Base-by-base conservation (phyloP, 2,888 invertebrate genomes). In the Cantharis lateralis region DNA sequence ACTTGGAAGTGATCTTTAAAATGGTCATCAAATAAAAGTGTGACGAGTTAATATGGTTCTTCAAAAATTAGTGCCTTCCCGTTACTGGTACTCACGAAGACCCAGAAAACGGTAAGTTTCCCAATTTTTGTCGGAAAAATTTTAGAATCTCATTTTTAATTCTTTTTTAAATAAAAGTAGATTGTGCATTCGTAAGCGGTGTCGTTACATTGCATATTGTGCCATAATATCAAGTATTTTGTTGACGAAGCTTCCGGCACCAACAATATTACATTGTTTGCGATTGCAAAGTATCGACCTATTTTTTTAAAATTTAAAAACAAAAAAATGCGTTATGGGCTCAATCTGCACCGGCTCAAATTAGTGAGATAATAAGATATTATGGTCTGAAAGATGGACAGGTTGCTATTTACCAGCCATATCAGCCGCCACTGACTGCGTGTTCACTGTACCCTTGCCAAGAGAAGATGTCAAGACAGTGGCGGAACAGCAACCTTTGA, bases 11-110 rank as follows among this genome's bases (percentile, higher is more conserved):
- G 18, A 28, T 48, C n/a, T 18, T 48, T 32, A 32, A 18, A 24
- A 61, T 26, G 26, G 63, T 26, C 24, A 16, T 26, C 32, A 72
- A 72, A 62, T 71, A 73, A 77, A 71, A 70, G 75, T 78, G 78
- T 70, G 75, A 32, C 77, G 81, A 76, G 80, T 75, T 83, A 83
- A 81, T 77, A 88, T 88, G 88, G 88, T 88, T 72, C 84, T 88
- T 74, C 87, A 87, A 80, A 87, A 87, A 82, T 84, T 87, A 80
- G 87, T 87, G 26, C 84, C 87, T 48, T 85, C 87, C 16, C 85
- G 86, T 75, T 87, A 87, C 82, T 88, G 88, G 88, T 84, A 87
- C 82, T 82, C 86, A 15, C 82, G 87, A 75, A 84, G 85, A 79
- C 82, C 84, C 11, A 83, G 84, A 76, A 87, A 86, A 80, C 84